Conservation (phyloP, 2,888 invertebrate genomes). For the Rugalucina vietnamica region DNA sequence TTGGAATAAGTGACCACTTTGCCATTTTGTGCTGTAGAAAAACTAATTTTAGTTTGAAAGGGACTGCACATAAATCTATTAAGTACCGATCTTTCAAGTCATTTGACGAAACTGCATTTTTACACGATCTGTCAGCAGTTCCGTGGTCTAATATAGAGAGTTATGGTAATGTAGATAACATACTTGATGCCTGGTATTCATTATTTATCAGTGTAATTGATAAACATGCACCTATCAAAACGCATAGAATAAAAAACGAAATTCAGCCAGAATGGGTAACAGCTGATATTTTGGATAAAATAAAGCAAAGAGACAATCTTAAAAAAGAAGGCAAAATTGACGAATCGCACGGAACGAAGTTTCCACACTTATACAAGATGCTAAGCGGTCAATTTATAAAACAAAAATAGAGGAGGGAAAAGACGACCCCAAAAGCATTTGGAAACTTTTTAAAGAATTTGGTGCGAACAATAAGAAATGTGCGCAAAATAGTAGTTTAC, state of each 20-base stretch:
- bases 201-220: background rate
- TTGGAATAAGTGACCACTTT: too few species aligned
- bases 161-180: background rate
- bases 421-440: too few species aligned
- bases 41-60: too few species aligned
- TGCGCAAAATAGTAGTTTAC: background rate
- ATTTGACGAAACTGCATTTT: background rate
- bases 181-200: background rate
- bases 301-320: background rate
- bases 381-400: background rate
- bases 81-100: too few species aligned
- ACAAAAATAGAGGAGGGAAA: background rate
- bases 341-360: background rate
- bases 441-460: background rate
- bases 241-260: too few species aligned
- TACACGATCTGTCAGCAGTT: background rate
- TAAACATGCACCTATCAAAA: too few species aligned
- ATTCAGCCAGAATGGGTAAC: background rate
- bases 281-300: background rate
- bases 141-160: background rate
- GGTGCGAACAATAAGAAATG: background rate
- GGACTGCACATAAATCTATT: too few species aligned
- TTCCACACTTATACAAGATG: background rate
- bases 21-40: too few species aligned
- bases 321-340: background rate